phyloP scores from a whole-genome alignment of 2,797 vertebrate species.

The Rhadinocentrus ornatus region DNA sequence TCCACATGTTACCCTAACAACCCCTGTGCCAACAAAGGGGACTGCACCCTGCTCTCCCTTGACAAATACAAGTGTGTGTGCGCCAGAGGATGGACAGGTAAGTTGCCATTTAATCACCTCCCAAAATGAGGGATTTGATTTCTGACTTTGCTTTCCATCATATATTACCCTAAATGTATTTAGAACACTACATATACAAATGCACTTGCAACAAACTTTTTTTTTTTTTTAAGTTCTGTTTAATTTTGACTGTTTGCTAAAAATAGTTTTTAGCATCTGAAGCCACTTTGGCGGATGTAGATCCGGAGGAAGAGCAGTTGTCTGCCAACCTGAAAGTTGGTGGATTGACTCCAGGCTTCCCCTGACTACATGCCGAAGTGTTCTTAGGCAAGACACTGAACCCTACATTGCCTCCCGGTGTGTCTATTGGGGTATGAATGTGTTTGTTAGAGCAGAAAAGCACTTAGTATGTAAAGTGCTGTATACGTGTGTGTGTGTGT shows the following conservation, averaged over 20 bases:
- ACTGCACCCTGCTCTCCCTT: slow-evolving; percentile 83
- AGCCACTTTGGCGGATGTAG: too few relatives aligned
- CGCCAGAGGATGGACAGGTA: slow-evolving; percentile 89
- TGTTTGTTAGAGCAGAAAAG: too few relatives aligned
- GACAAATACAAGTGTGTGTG: slow-evolving; percentile 88
- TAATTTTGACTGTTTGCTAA: not conserved
- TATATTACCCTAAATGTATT: not conserved
- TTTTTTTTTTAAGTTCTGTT: not conserved
- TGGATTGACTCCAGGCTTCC: too few relatives aligned
- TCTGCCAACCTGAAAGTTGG: too few relatives aligned
- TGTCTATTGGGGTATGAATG: too few relatives aligned
- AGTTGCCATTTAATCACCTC: slow-evolving; percentile 16
- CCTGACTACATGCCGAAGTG: too few relatives aligned
- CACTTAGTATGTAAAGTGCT: too few relatives aligned
- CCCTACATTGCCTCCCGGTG: too few relatives aligned
- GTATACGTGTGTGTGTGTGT: too few relatives aligned
- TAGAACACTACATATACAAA: not conserved
- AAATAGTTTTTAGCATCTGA: not conserved
- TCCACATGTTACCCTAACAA: slow-evolving; percentile 89
- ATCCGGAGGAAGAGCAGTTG: too few relatives aligned
- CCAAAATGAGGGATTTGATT: not conserved
- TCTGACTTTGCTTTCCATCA: not conserved
- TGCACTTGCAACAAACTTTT: not conserved
- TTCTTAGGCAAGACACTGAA: too few relatives aligned
- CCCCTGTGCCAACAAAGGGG: slow-evolving; percentile 88